These are phyloP conservation scores for Tachyglossus aculeatus DNA, from an alignment of 2,797 vertebrate genomes.

Conservation along the genomic window DNA sequence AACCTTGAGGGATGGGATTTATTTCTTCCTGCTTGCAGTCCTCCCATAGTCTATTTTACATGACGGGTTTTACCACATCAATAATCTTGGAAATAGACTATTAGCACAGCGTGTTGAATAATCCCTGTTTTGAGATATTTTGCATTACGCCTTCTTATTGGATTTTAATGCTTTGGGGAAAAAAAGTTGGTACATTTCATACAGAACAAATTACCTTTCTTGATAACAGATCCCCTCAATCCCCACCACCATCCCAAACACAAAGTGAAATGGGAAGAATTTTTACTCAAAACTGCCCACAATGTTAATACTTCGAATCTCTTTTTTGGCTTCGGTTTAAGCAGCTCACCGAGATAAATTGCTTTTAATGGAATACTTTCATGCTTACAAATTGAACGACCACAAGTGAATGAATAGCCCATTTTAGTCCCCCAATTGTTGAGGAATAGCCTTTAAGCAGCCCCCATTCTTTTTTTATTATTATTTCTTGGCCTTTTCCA, in stretches of 20 bases:
- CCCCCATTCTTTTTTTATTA: slow-evolving; percentile 68
- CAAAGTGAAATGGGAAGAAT: slow-evolving; percentile 26
- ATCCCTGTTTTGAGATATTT: slow-evolving; percentile 11
- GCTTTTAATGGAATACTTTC: slow-evolving; percentile 52
- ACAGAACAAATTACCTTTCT: slow-evolving; percentile 30
- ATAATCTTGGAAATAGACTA: slow-evolving; percentile 30
- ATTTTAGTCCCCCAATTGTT: slow-evolving; percentile 66
- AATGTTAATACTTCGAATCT: slow-evolving; percentile 9
- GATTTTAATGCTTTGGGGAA: neutral
- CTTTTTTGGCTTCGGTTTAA: slow-evolving; percentile 24
- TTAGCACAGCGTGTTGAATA: slow-evolving; percentile 31
- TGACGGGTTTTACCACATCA: slow-evolving; percentile 24
- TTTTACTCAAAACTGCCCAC: slow-evolving; percentile 48
- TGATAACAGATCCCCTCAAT: slow-evolving; percentile 9
- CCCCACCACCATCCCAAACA: slow-evolving; percentile 7
- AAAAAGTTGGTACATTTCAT: slow-evolving; percentile 15
- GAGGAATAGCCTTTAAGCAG: slow-evolving; percentile 64
- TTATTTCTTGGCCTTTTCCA: slow-evolving; percentile 74
- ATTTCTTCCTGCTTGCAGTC: slow-evolving; percentile 6
- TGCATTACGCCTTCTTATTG: slow-evolving; percentile 20
- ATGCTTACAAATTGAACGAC: slow-evolving; percentile 46
- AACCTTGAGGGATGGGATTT: neutral
- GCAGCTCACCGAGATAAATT: slow-evolving; percentile 53
- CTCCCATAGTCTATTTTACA: slow-evolving; percentile 29
- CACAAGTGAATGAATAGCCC: slow-evolving; percentile 42